Evolutionary conservation across 2,888 invertebrate species (phyloP).

Genomic region (Tetranychus piercei): DNA sequence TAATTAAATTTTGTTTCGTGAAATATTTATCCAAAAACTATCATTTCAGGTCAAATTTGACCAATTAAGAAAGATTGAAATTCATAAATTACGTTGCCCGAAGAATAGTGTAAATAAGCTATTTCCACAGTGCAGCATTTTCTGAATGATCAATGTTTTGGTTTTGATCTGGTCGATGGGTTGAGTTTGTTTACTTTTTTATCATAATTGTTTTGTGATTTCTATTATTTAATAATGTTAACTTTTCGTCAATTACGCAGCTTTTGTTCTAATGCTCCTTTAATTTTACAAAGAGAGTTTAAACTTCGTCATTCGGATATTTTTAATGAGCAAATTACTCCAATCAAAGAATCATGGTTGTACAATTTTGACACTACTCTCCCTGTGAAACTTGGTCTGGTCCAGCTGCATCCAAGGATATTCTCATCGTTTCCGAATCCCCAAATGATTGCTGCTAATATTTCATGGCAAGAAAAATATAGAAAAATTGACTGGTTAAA

Average conservation of each 20-base stretch:
- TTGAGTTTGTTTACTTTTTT: neutral
- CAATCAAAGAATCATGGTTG: conserved; percentile 62
- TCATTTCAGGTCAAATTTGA: no score
- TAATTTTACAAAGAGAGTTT: neutral
- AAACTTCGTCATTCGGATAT: neutral
- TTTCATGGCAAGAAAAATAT: conserved; percentile 66
- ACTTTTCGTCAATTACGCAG: neutral
- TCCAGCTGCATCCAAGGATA: conserved; percentile 64
- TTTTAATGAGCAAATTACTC: conserved; percentile 35
- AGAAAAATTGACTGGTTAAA: conserved; percentile 59
- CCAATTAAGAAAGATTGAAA: no score
- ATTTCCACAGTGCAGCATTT: no score
- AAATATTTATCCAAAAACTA: no score
- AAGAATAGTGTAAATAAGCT: no score
- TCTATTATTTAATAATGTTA: neutral
- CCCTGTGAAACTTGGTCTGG: conserved; percentile 48
- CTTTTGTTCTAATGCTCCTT: neutral
- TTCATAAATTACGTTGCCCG: no score
- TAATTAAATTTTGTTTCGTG: no score
- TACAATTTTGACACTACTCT: conserved; percentile 58
- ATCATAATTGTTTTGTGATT: neutral
- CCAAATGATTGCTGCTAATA: conserved; percentile 66
- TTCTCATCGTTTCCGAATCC: conserved; percentile 35
- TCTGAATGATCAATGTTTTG: no score
- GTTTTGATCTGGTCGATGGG: neutral